Percentiles rank a stretch among this genome's conserved stretches.
Evolutionary conservation across 2,888 invertebrate genomes (phyloP).

Genomic region (Coleophora flavipennella): DNA sequence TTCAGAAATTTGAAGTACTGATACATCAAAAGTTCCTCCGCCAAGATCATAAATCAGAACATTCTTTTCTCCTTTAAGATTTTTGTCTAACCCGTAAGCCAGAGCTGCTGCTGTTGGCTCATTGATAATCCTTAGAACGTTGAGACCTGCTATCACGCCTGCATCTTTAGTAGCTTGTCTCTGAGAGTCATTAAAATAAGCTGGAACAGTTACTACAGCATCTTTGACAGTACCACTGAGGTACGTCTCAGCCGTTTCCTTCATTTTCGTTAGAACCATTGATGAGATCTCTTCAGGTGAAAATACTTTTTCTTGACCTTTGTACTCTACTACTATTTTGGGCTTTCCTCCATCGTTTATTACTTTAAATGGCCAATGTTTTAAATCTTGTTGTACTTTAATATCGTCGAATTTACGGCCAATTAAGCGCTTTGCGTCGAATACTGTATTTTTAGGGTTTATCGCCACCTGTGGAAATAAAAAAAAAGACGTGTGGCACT

Average conservation of each 20-base stretch:
- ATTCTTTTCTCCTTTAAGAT: constrained; percentile 81
- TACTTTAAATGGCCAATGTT: constrained; percentile 87
- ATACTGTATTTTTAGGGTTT: constrained; percentile 87
- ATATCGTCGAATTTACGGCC: constrained; percentile 85
- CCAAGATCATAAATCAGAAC: constrained; percentile 84
- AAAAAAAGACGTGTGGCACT: too few relatives aligned
- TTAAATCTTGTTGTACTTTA: constrained; percentile 84
- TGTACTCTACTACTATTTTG: constrained; percentile 81
- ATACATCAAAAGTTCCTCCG: constrained; percentile 95
- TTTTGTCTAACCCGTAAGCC: constrained; percentile 87
- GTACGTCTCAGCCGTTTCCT: constrained; percentile 83
- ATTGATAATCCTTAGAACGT: constrained; percentile 91
- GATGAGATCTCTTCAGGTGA: constrained; percentile 89
- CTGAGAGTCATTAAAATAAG: constrained; percentile 87
- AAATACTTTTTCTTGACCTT: constrained; percentile 82
- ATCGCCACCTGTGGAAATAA: constrained; percentile 82
- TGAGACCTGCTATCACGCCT: constrained; percentile 86
- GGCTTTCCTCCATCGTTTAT: constrained; percentile 79
- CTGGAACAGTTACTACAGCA: constrained; percentile 88
- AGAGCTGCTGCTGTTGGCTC: constrained; percentile 92
- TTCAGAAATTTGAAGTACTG: constrained; percentile 90
- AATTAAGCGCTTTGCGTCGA: constrained; percentile 88
- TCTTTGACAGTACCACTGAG: constrained; percentile 81
- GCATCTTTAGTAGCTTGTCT: constrained; percentile 93
- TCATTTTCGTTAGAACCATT: constrained; percentile 90